Percentiles rank a stretch among this genome's conserved stretches.
These are phyloP conservation scores for Liparis tanakae DNA, from an alignment of 2,797 vertebrate genomes.

Conservation along the genomic window DNA sequence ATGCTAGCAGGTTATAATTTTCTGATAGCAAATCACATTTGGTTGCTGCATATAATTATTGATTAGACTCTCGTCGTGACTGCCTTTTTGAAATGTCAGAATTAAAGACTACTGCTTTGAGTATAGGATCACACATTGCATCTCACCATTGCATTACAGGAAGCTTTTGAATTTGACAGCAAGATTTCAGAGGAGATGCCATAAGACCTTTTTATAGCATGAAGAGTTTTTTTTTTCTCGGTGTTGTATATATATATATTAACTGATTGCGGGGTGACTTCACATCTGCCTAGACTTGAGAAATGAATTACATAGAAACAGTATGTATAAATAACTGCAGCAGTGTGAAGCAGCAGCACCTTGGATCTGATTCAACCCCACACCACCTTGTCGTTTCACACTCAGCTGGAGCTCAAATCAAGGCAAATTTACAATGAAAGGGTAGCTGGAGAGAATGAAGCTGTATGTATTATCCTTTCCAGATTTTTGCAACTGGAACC, in stretches of 20 bases:
- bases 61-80: constrained; percentile 19
- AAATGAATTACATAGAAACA: constrained; percentile 38
- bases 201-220: constrained; percentile 1
- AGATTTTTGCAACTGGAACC: constrained; percentile 60
- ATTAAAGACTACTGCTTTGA: constrained; percentile 12
- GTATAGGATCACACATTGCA: background rate
- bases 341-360: constrained; percentile 22
- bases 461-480: constrained; percentile 63
- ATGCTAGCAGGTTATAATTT: constrained; percentile 20
- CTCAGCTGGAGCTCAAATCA: constrained; percentile 71
- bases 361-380: constrained; percentile 47
- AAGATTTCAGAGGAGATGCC: constrained; percentile 1
- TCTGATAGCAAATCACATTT: constrained; percentile 18
- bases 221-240: background rate
- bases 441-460: constrained; percentile 45
- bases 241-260: background rate
- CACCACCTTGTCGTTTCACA: constrained; percentile 60
- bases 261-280: constrained; percentile 9
- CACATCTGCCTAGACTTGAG: constrained; percentile 26
- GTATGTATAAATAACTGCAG: constrained; percentile 51
- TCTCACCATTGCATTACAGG: background rate
- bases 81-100: constrained; percentile 13
- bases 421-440: constrained; percentile 69
- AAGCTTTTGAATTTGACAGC: constrained; percentile 3
- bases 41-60: constrained; percentile 18